Conservation (phyloP, 2,888 invertebrate genomes). For the Drosophila bunnanda region DNA sequence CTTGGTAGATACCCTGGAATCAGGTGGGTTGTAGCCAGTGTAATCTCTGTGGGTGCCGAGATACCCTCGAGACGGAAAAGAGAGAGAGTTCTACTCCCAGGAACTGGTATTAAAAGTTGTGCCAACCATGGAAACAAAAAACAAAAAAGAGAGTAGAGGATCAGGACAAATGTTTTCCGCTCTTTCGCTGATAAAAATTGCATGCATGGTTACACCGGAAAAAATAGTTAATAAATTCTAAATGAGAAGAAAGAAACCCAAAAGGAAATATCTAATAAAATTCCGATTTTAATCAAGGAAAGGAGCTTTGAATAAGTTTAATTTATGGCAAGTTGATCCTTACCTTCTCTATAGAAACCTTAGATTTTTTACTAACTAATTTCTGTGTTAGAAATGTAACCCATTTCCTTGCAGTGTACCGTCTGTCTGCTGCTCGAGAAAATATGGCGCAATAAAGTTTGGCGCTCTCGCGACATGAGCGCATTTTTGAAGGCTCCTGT, state of each 20-base stretch:
- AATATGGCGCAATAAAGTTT: constrained; percentile 55
- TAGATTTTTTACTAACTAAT: too few species aligned
- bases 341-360: too few species aligned
- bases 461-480: constrained; percentile 65
- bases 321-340: too few species aligned
- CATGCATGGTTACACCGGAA: constrained; percentile 8
- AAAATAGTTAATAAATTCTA: background rate
- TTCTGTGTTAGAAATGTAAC: too few species aligned
- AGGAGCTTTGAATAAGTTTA: too few species aligned
- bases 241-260: too few species aligned
- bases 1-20: constrained; percentile 8
- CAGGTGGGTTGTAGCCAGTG: background rate
- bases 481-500: constrained; percentile 73
- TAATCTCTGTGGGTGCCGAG: background rate
- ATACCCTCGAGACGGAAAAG: background rate
- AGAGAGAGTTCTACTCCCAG: background rate
- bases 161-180: constrained; percentile 37
- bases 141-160: background rate
- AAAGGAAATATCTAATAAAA: background rate
- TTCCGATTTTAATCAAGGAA: background rate
- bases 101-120: constrained; percentile 29
- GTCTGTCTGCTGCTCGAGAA: constrained; percentile 32
- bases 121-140: constrained; percentile 4
- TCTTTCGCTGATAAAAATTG: constrained; percentile 35
- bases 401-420: background rate